Conservation (phyloP, 2,797 vertebrate species). For the Alca torda region DNA sequence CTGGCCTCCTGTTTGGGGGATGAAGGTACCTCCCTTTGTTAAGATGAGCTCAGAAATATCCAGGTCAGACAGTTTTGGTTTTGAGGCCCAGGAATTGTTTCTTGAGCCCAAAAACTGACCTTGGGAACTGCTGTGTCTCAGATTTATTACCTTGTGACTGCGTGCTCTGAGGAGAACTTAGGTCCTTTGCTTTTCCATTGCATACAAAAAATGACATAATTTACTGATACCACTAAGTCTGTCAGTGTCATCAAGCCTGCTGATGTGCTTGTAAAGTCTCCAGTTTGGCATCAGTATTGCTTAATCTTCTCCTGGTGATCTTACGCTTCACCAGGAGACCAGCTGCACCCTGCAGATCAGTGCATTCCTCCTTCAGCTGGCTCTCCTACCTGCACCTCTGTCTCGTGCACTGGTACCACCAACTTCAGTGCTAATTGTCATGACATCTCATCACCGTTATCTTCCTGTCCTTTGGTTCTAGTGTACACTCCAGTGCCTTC, state of each 20-base stretch:
- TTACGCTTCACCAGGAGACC: neutral
- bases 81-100: neutral
- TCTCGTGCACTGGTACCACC: neutral
- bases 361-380: neutral
- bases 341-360: neutral
- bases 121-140: neutral
- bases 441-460: neutral
- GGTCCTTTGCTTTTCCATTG: neutral
- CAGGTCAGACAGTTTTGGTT: neutral
- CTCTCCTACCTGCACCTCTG: neutral
- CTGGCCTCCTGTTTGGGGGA: neutral
- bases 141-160: neutral
- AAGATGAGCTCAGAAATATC: neutral
- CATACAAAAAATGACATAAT: neutral
- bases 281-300: neutral
- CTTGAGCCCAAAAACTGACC: neutral
- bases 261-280: neutral
- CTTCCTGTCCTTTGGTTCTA: neutral
- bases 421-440: accelerated
- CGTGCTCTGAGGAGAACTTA: neutral
- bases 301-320: neutral
- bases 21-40: neutral
- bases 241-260: neutral
- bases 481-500: neutral
- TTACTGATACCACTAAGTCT: neutral